Evolutionary conservation across 2,113 vertebrate species (phyloP).

Genomic region (Pungitius pungitius): DNA sequence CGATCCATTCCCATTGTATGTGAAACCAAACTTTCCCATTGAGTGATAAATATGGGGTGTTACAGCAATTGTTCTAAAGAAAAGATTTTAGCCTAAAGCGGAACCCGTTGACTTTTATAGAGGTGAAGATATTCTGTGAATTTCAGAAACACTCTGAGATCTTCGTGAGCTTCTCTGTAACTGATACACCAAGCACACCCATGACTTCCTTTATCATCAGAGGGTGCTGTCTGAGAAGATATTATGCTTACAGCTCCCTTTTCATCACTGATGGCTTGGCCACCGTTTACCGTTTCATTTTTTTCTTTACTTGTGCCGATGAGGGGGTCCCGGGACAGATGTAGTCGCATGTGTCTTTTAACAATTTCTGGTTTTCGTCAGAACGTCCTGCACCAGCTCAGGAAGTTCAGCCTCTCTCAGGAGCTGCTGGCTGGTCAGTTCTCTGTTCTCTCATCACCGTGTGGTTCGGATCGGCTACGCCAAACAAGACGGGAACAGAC

Average conservation of each 20-base stretch:
- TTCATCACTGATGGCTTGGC: constrained; percentile 45
- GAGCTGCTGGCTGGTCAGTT: too few relatives aligned
- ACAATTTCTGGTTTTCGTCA: neutral
- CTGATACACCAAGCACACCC: constrained; percentile 67
- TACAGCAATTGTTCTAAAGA: constrained; percentile 51
- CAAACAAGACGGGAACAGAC: too few relatives aligned
- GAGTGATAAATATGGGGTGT: constrained; percentile 48
- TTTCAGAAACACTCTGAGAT: constrained; percentile 62
- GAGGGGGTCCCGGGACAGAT: too few relatives aligned
- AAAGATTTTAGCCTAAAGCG: constrained; percentile 65
- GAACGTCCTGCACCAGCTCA: too few relatives aligned
- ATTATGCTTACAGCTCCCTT: constrained; percentile 27
- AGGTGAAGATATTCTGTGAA: constrained; percentile 53
- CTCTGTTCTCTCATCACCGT: too few relatives aligned
- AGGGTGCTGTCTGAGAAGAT: constrained; percentile 29
- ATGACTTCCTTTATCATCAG: constrained; percentile 40
- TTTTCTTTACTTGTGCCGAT: too few relatives aligned
- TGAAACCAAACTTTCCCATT: constrained; percentile 61
- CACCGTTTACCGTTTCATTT: neutral
- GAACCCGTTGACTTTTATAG: constrained; percentile 55
- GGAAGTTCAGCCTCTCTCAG: too few relatives aligned
- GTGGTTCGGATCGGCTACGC: too few relatives aligned
- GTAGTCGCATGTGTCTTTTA: neutral
- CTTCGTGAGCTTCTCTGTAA: constrained; percentile 66
- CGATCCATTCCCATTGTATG: constrained; percentile 68